Conservation (phyloP, 2,888 invertebrate genomes). For the Cryptus armator region DNA sequence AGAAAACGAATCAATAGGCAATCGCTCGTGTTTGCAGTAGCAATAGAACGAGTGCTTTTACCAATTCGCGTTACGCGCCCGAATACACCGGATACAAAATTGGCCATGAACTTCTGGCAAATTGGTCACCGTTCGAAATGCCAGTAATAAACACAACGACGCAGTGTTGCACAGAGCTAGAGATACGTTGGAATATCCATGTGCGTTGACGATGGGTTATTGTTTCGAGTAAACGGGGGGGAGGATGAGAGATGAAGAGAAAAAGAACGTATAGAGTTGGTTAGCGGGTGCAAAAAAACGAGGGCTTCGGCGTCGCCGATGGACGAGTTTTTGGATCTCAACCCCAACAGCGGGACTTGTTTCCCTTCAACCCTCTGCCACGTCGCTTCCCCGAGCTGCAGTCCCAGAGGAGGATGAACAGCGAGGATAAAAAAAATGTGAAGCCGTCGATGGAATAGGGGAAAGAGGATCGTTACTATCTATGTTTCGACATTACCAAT, state of each 20-base stretch:
- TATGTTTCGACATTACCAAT: slow-evolving; percentile 50
- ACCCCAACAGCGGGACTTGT: slow-evolving; percentile 1
- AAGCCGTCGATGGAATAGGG: slow-evolving; percentile 14
- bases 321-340: slow-evolving; percentile 40
- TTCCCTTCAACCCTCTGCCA: background rate
- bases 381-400: slow-evolving; percentile 2
- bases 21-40: slow-evolving; percentile 24
- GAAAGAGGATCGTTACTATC: slow-evolving; percentile 17
- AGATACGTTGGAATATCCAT: slow-evolving; percentile 5
- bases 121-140: slow-evolving; percentile 67
- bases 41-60: slow-evolving; percentile 21
- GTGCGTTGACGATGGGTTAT: slow-evolving; percentile 45
- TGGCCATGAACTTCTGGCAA: slow-evolving; percentile 75
- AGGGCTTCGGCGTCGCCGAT: slow-evolving; percentile 20
- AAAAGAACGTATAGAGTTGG: background rate
- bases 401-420: slow-evolving; percentile 1
- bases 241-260: slow-evolving; percentile 45
- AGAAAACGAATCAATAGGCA: slow-evolving; percentile 24
- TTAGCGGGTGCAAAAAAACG: slow-evolving; percentile 36
- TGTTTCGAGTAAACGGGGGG: slow-evolving; percentile 34
- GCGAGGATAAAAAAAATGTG: slow-evolving; percentile 24
- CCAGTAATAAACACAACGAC: slow-evolving; percentile 73
- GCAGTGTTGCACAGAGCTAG: slow-evolving; percentile 25
- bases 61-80: slow-evolving; percentile 33
- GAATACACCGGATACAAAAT: slow-evolving; percentile 68